Base-by-base conservation (phyloP, 1,140 invertebrate species). In the Drosophila murphyi region DNA sequence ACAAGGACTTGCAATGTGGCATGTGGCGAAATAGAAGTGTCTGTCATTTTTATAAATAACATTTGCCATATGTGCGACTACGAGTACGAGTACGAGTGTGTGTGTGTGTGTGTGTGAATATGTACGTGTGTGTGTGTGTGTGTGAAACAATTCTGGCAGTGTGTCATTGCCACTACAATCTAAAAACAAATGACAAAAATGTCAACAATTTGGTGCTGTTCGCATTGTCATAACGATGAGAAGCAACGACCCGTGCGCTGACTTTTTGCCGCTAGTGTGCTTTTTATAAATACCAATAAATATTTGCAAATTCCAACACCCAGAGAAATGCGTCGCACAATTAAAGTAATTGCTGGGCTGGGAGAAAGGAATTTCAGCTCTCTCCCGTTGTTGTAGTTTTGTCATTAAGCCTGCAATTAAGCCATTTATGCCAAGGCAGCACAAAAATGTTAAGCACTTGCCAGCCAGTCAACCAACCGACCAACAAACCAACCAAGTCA, bases 1-100 rank as follows among this genome's bases (percentile, higher is more conserved):
- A 61, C 45, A 74, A 74, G 65, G 57, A 74, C 51, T 51, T 74
- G 72, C 72, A 74, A 62, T 74, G 72, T 74, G 65, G 72, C 72
- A 74, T 74, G 72, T 74, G 72, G 72, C 82, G 76, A 79, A 87
- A 87, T 87, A 88, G 82, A 87, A 87, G 82, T 87, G 82, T 88
- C 83, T 88, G 83, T 87, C 82, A 88, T 87, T 87, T 87, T 88
- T 88, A 89, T 87, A 87, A 87, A 88, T 82, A 87, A 87, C 80
- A 87, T 80, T 88, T 73, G 79, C 41, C 45, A 60, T 48, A 57
- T 60, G 50, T 37, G 43, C 29, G 6, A 47, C n/a, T 67, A 50
- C 56, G 52, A 69, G 71, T 67, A 20, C 20, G 20, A 20, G 50
- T 37, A 55, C 29, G 6, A 47, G 20, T 67, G 48, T 70, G 63